Base-by-base conservation (phyloP, 2,113 vertebrate genomes). In the Orientallactaga bullata region DNA sequence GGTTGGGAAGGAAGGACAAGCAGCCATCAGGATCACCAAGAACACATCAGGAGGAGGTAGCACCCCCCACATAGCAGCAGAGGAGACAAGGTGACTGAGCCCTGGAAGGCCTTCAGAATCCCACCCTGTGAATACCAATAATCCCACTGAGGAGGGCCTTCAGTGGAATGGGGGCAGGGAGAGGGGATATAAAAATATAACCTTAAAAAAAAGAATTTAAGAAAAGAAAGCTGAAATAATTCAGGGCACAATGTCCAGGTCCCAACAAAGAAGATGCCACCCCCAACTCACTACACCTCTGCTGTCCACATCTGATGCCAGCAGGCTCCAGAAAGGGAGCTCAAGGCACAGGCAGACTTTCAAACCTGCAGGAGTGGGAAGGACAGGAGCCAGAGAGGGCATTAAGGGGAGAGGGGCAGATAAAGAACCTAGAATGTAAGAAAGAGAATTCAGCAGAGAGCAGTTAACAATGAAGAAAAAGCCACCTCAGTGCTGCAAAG, bases 241-340 rank as follows among this genome's bases (percentile, higher is more conserved):
- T 66, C 60, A 39, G 51, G 18, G 12, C 16, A 35, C 5, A 35
- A 55, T 55, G 39, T 18, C 26, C 5, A 15, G 47, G 66, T 60
- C 84, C 78, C 47, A 23, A 16, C 20, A 24, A 24, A 39, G 39
- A 15, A 39, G 39, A 15, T 37, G 55, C 55, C 55, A 7, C 12
- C 55, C 12, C 16, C 1, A 3, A 7, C 77, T n/a, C 16, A 0
- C 24, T 30, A 17, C 2, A 71, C 28, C 63, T 58, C 28, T 7
- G 23, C 39, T 78, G 21, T n/a, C 65, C 42, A 66, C 32, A 6
- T n/a, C 12, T 37, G 32, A 47, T 0, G 3, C 51, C 71, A 42
- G 12, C 3, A 20, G 58, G n/a, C 16, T 15, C 58, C 37, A 28
- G n/a, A 71, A 32, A 20, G 2, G 18, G 4, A 15, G 63, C 37